A percentile compares a stretch with the other conserved stretches of the same genome.
Evolutionary conservation across 64 coral and sea anemone species (phyloP).

Genomic region (Porites lutea): DNA sequence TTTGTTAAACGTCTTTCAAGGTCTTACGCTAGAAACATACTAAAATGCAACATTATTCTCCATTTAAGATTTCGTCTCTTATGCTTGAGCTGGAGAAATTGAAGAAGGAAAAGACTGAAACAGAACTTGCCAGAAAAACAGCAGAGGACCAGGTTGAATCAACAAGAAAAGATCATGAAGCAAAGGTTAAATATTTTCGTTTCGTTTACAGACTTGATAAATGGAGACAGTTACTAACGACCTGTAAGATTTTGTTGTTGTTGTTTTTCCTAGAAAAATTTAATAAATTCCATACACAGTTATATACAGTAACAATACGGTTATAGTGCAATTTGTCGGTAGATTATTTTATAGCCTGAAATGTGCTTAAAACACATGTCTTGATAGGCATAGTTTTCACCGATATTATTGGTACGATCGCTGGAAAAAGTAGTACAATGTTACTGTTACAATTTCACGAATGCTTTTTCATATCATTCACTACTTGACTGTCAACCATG

Average conservation of each 20-base stretch:
- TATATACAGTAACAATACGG: no score
- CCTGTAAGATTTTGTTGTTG: neutral
- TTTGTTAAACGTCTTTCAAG: no score
- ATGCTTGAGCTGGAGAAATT: slow-evolving; percentile 19
- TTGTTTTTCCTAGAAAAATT: neutral
- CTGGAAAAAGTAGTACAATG: no score
- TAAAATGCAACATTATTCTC: neutral
- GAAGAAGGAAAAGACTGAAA: slow-evolving; percentile 16
- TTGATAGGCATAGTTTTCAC: no score
- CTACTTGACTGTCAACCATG: neutral
- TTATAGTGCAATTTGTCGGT: no score
- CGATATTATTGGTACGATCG: no score
- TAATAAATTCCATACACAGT: no score
- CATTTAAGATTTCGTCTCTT: slow-evolving; percentile 50
- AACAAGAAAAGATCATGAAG: slow-evolving; percentile 34
- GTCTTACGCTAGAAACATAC: neutral
- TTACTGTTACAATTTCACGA: neutral
- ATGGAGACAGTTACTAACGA: neutral
- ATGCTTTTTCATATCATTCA: neutral
- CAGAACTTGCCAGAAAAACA: slow-evolving; percentile 42
- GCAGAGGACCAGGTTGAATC: slow-evolving; percentile 40
- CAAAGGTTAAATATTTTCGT: slow-evolving; percentile 20
- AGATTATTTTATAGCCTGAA: no score
- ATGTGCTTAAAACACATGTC: no score
- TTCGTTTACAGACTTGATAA: neutral